Evolutionary conservation across 2,888 invertebrate species (phyloP).

Genomic region (Stenodema calcarata): DNA sequence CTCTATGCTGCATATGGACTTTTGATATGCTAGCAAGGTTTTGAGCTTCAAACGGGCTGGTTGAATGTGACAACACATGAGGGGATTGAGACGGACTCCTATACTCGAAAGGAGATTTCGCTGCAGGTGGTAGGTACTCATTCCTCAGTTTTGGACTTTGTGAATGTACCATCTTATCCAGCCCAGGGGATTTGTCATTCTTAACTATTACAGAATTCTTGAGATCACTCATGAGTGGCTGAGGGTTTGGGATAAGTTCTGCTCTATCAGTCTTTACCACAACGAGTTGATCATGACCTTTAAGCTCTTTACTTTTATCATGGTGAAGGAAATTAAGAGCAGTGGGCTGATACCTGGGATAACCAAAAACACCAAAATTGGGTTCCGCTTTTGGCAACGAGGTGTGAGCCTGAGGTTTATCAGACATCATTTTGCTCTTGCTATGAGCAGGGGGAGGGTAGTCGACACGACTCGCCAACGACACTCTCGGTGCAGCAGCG

Average conservation of each 20-base stretch:
- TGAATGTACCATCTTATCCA: constrained; percentile 61
- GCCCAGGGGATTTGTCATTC: constrained; percentile 72
- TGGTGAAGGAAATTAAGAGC: constrained; percentile 58
- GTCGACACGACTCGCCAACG: constrained; percentile 60
- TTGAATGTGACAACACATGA: constrained; percentile 61
- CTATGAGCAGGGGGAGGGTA: constrained; percentile 64
- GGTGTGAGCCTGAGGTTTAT: constrained; percentile 58
- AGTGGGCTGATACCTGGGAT: constrained; percentile 66
- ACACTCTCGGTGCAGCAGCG: constrained; percentile 19
- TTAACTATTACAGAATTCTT: constrained; percentile 82
- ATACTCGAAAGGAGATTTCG: constrained; percentile 61
- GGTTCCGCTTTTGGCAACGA: constrained; percentile 71
- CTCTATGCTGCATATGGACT: constrained; percentile 54
- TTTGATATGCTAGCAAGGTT: constrained; percentile 57
- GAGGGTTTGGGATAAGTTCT: constrained; percentile 68
- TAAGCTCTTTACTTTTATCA: constrained; percentile 68
- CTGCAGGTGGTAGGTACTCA: constrained; percentile 63
- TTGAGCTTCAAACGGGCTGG: constrained; percentile 55
- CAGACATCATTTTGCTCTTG: constrained; percentile 59
- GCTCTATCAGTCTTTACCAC: constrained; percentile 55
- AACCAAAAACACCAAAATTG: constrained; percentile 70
- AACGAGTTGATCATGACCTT: constrained; percentile 61
- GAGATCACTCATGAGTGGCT: constrained; percentile 72
- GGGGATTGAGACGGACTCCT: constrained; percentile 64
- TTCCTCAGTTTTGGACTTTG: constrained; percentile 68